Base-by-base conservation (phyloP, 2,113 vertebrate genomes). In the Halcyon malimbica region DNA sequence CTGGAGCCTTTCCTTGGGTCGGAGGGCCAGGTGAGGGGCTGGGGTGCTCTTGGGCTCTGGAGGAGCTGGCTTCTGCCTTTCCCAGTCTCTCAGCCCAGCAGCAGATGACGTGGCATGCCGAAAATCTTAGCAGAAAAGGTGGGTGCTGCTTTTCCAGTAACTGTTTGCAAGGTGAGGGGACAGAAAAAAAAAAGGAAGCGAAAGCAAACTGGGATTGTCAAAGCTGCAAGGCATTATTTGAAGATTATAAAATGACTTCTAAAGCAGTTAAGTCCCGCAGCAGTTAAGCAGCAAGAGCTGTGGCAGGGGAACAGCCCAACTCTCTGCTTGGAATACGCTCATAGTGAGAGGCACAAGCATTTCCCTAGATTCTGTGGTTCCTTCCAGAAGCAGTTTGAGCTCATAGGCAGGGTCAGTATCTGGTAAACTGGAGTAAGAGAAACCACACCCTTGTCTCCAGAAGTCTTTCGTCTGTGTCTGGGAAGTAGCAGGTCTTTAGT, bases 201-300 rank as follows among this genome's bases (percentile, higher is more conserved):
- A 69, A 86, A 83, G 56, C 35, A 80, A 56, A 92, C 83, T 57
- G 4, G 2, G 64, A 56, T 92, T 93, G 76, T 93, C 71, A 69
- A 84, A 93, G 86, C 81, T 89, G 29, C 69, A 75, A 71, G 83
- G 33, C 46, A 10, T 60, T 87, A 79, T 87, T 89, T 87, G 91
- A 60, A 79, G 89, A 75, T 94, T 79, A 91, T 75, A 93, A 84
- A 93, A 91, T 82, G 19, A 8, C 33, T 86, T 57, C 29, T 64
- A 39, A 74, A 89, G 76, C 60, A 67, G 73, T 23, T 53, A 53
- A 56, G 51, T 87, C 83, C 84, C 53, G 24, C 12, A 83, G 77
- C 80, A 88, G 37, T 84, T 82, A n/a, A 35, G 37, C 83, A 87
- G 87, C 48, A 78, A 78, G 53, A 94, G 75, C 62, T 87, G 62